Evolutionary conservation across 2,113 vertebrate genomes (phyloP), one percentile per base, ranked within the genome.

Genomic region (Alces alces): DNA sequence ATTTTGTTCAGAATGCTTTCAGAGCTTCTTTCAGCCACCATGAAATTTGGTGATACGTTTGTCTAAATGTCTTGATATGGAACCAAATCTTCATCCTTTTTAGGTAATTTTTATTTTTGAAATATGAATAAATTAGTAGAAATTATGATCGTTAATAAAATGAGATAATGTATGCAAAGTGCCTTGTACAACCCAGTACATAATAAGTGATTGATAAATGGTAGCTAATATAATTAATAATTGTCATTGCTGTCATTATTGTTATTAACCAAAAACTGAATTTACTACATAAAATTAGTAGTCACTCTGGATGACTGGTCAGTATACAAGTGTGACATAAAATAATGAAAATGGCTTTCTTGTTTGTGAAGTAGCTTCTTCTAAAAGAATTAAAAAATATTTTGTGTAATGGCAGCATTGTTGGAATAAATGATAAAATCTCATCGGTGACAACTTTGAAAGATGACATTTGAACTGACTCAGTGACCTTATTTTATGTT

Each of bases 41-140:
- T 85, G 58, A 91, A 88, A 94, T 91, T 78, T 87, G 43, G 7
- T 96, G 54, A 80, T 90, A 14, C 0, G 5, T 58, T 50, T 95
- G 23, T 76, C 50, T 94, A n/a, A 86, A 47, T 17, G 6, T 82
- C 28, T 94, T 80, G 76, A 85, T 23, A 14, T 95, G 33, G 47
- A 87, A 66, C 36, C 12, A 86, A 15, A 84, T 94, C 43, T 89
- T 95, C 27, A 82, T 66, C 33, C 55, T 84, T 82, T 95, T 91
- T 82, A 89, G 66, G 25, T 92, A 82, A 57, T 78, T 82, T 96
- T 95, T 97, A 60, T 85, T 95, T 97, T 43, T 36, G 58, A 95
- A 93, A 79, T 92, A 82, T 16, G 86, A 84, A 39, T 86, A 92
- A 47, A 55, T 95, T 87, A 57, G 47, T 91, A 94, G 86, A 80